phyloP scores from a whole-genome alignment of 1,140 invertebrate genomes.

The Heliconius melpomene region DNA sequence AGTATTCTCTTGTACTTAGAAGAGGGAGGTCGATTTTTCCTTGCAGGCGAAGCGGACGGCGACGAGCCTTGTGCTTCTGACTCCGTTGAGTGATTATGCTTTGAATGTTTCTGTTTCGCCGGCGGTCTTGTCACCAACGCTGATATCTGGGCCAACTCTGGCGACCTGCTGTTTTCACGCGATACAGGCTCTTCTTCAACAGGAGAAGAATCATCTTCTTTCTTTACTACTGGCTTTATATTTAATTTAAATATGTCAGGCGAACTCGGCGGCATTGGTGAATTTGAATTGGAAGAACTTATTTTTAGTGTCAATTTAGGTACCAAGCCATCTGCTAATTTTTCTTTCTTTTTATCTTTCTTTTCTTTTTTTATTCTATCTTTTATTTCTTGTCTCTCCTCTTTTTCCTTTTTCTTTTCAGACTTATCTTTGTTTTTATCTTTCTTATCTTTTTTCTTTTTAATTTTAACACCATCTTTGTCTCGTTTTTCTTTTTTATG shows the following conservation, averaged over 20 bases:
- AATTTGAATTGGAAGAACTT: constrained; percentile 82
- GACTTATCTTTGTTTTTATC: constrained; percentile 83
- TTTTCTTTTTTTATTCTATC: constrained; percentile 83
- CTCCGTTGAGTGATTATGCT: constrained; percentile 66
- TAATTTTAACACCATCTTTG: constrained; percentile 84
- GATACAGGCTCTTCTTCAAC: constrained; percentile 65
- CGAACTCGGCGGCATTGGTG: constrained; percentile 84
- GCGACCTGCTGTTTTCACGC: constrained; percentile 84
- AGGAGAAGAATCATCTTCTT: constrained; percentile 78
- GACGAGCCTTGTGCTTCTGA: constrained; percentile 57
- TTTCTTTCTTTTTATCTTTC: constrained; percentile 84
- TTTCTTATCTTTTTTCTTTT: constrained; percentile 91
- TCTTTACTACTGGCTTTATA: constrained; percentile 87
- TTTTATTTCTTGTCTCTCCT: constrained; percentile 83
- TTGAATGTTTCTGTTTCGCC: constrained; percentile 81
- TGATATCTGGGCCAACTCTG: constrained; percentile 90
- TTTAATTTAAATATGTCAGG: constrained; percentile 87
- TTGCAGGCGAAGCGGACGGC: constrained; percentile 61
- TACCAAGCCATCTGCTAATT: constrained; percentile 81
- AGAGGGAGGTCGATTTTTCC: constrained; percentile 69
- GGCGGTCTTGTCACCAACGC: constrained; percentile 90
- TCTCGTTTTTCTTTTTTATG: constrained; percentile 87
- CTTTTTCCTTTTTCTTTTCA: constrained; percentile 82
- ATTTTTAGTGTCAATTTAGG: constrained; percentile 92
- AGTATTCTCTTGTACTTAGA: constrained; percentile 77